Evolutionary conservation across 2,797 vertebrate genomes (phyloP).

Genomic region (Lepidocolaptes lacrymiger): DNA sequence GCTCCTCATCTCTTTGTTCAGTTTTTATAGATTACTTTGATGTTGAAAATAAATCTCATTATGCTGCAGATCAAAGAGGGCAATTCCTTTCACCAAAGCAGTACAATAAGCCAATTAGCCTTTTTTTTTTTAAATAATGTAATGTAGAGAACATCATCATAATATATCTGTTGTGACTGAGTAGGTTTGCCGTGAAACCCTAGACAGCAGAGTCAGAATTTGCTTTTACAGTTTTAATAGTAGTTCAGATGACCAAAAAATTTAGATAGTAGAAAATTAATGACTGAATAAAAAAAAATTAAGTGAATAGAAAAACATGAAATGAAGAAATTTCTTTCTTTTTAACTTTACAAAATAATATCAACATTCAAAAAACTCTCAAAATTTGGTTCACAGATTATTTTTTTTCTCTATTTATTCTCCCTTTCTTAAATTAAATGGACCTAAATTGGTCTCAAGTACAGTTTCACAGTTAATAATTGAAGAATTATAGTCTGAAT

Average conservation of each 20-base stretch:
- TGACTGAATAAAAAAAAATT: background rate
- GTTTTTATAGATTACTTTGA: slow-evolving; percentile 74
- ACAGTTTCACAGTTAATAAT: background rate
- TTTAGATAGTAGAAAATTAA: background rate
- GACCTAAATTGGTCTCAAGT: background rate
- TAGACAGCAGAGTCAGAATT: background rate
- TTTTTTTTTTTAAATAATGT: background rate
- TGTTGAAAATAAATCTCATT: slow-evolving; percentile 75
- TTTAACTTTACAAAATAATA: background rate
- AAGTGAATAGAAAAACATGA: background rate
- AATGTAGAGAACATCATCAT: background rate
- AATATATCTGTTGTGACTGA: background rate
- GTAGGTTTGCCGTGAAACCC: slow-evolving; percentile 6
- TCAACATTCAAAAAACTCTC: background rate
- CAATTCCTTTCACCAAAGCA: slow-evolving; percentile 64
- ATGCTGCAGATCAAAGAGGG: slow-evolving; percentile 68
- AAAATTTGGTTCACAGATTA: background rate
- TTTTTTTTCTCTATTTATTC: background rate
- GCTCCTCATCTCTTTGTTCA: slow-evolving; percentile 44
- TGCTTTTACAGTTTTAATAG: background rate
- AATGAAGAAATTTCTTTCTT: background rate
- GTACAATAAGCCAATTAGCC: slow-evolving; percentile 63
- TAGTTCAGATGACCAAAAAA: background rate
- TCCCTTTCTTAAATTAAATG: background rate
- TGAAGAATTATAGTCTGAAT: background rate